Conservation (phyloP, 2,113 vertebrate genomes). For the Paratilapia polleni region DNA sequence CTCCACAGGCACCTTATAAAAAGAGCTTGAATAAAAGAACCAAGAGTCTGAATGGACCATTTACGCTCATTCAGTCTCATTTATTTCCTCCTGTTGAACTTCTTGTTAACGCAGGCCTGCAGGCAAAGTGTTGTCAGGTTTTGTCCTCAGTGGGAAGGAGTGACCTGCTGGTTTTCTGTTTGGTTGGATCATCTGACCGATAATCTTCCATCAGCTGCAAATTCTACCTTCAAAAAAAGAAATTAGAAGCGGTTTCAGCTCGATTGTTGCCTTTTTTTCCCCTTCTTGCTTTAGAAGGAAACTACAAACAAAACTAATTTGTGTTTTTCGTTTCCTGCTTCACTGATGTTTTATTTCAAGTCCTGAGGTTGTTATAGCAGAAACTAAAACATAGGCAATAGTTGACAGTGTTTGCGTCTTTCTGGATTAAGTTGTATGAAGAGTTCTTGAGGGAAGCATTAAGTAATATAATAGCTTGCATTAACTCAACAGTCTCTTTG, state of each 20-base stretch:
- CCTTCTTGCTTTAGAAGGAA: not conserved
- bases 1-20: not conserved
- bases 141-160: not conserved
- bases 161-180: not conserved
- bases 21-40: constrained; percentile 18
- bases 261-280: not conserved
- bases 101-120: not conserved
- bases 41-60: not conserved
- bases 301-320: not conserved
- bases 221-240: not conserved
- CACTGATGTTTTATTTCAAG: not conserved
- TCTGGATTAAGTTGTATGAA: not conserved
- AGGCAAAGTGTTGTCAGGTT: not conserved
- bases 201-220: not conserved
- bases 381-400: not conserved
- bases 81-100: not conserved
- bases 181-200: not conserved
- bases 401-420: not conserved
- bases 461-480: not conserved
- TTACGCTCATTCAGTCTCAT: not conserved
- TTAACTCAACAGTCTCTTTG: not conserved
- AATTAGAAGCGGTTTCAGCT: not conserved
- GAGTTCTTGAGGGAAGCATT: not conserved
- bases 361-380: not conserved
- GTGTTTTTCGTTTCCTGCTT: not conserved